Evolutionary conservation across 2,797 vertebrate species (phyloP).

Genomic region (Pogonophryne albipinna): DNA sequence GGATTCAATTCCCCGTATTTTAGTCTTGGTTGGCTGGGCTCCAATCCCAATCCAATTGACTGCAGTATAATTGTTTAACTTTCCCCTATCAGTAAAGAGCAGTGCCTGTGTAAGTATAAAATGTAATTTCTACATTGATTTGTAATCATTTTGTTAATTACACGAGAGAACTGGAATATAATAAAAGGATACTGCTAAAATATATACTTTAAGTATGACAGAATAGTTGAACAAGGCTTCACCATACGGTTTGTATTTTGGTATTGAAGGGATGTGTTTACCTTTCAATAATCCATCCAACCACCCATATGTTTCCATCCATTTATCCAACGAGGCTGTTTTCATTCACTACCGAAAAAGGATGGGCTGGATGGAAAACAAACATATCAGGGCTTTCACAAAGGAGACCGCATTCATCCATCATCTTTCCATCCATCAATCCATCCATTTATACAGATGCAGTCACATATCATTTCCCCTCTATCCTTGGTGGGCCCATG

Average conservation of each 20-base stretch:
- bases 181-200: neutral
- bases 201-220: neutral
- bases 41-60: slow-evolving; percentile 40
- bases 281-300: slow-evolving; percentile 3
- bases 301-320: neutral
- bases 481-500: too few species aligned
- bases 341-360: too few species aligned
- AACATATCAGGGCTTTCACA: too few species aligned
- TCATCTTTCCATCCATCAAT: neutral
- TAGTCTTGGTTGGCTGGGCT: slow-evolving; percentile 39
- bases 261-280: neutral
- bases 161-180: slow-evolving; percentile 6
- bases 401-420: too few species aligned
- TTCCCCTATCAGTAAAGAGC: slow-evolving; percentile 24
- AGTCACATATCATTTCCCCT: too few species aligned
- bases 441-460: too few species aligned
- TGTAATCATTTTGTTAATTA: slow-evolving; percentile 23
- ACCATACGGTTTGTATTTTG: neutral
- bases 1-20: slow-evolving; percentile 36
- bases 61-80: slow-evolving; percentile 28
- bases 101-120: slow-evolving; percentile 10
- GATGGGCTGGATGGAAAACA: too few species aligned
- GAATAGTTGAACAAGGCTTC: neutral
- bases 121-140: slow-evolving; percentile 36
- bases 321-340: neutral